Evolutionary conservation across 2,797 vertebrate genomes (phyloP).

Genomic region (Cichlasoma orientale): DNA sequence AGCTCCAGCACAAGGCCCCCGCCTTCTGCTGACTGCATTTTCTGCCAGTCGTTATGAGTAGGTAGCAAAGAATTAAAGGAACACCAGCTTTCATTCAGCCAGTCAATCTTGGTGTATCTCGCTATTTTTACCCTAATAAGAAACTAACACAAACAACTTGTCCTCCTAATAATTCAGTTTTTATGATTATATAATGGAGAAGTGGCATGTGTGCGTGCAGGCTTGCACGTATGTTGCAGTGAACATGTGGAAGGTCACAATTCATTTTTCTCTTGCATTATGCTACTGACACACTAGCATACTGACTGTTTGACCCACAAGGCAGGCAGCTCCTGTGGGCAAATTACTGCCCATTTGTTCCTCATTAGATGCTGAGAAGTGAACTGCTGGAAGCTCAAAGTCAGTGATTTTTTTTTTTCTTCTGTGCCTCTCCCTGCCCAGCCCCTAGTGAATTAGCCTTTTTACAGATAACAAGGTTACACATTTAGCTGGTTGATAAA

Average conservation of each 20-base stretch:
- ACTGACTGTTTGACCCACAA: constrained; percentile 40
- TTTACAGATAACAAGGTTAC: constrained; percentile 61
- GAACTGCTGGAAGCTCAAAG: constrained; percentile 31
- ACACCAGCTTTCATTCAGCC: background rate
- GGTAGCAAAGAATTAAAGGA: background rate
- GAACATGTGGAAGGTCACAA: constrained; percentile 26
- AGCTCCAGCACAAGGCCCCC: background rate
- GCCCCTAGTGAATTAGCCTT: constrained; percentile 47
- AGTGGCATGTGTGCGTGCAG: background rate
- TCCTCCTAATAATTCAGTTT: background rate
- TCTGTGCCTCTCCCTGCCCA: constrained; percentile 14
- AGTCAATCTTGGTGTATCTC: background rate
- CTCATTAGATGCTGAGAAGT: constrained; percentile 22
- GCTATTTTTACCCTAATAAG: background rate
- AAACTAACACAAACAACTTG: background rate
- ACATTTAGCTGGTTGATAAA: constrained; percentile 62
- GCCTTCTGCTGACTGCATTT: background rate
- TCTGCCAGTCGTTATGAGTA: constrained; percentile 1
- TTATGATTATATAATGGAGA: background rate
- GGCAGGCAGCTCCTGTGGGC: background rate
- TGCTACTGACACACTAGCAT: constrained; percentile 52
- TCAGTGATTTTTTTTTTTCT: constrained; percentile 43
- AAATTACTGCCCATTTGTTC: constrained; percentile 28
- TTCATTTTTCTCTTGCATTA: background rate
- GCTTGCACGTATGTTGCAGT: background rate